A percentile compares a stretch with the other conserved stretches of the same genome.
These are phyloP conservation scores for Mesembrinibis cayennensis DNA, from an alignment of 2,113 vertebrate genomes.

Conservation along the genomic window DNA sequence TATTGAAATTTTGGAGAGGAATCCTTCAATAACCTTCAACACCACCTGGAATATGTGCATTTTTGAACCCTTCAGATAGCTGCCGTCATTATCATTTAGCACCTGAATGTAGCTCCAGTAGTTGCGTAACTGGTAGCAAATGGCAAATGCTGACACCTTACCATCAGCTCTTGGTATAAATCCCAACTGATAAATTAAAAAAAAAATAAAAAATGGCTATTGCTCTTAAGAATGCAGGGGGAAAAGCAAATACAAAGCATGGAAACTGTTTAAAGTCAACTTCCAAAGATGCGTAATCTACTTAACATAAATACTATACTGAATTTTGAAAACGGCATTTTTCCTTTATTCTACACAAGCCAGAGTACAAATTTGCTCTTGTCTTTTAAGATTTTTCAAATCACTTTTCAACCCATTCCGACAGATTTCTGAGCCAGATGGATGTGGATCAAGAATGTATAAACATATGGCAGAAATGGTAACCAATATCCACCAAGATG, in stretches of 20 bases:
- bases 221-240: neutral
- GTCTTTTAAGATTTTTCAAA: neutral
- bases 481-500: neutral
- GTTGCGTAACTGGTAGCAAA: neutral
- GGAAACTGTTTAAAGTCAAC: neutral
- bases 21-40: neutral
- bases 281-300: neutral
- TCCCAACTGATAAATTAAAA: neutral
- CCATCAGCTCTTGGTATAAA: neutral
- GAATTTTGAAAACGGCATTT: neutral
- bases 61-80: neutral
- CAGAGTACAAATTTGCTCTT: neutral
- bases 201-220: neutral
- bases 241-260: neutral
- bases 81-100: neutral
- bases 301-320: neutral
- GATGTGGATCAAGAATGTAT: neutral
- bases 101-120: neutral
- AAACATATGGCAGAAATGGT: constrained; percentile 6
- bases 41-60: neutral
- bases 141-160: neutral
- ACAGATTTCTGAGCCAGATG: constrained; percentile 19
- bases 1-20: neutral
- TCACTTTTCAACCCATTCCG: neutral
- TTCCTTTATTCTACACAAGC: neutral